These are phyloP conservation scores for Ispidina lecontei DNA, from an alignment of 2,797 vertebrate species.

Conservation along the genomic window DNA sequence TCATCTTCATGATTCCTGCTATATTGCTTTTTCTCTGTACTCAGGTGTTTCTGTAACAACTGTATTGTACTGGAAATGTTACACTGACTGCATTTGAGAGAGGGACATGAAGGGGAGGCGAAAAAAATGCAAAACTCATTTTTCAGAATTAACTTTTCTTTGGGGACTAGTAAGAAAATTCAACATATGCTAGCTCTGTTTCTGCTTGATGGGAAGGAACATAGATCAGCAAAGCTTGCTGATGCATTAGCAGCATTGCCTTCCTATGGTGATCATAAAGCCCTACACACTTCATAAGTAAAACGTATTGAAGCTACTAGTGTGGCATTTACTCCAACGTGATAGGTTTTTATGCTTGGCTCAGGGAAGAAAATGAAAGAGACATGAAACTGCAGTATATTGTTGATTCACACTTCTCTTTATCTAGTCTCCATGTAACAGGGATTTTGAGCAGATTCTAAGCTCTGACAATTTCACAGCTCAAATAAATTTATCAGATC, in stretches of 20 bases:
- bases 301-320: not conserved
- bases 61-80: not conserved
- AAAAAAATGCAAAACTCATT: not conserved
- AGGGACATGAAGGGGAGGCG: not conserved
- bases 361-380: not conserved
- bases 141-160: not conserved
- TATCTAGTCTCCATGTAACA: not conserved
- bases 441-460: not conserved
- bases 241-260: not conserved
- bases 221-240: not conserved
- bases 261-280: not conserved
- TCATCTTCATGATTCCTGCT: not conserved
- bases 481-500: slow-evolving; percentile 47
- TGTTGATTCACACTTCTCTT: slow-evolving; percentile 14
- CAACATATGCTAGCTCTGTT: not conserved
- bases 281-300: not conserved
- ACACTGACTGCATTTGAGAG: not conserved
- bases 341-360: not conserved
- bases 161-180: not conserved
- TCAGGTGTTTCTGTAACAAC: not conserved
- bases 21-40: not conserved
- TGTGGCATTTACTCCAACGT: not conserved
- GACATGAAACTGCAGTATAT: not conserved
- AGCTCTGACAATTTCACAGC: slow-evolving; percentile 14
- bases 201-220: not conserved